Percentiles rank a stretch among this genome's conserved stretches.
phyloP scores from a whole-genome alignment of 1,140 invertebrate genomes.

The Meloidogyne floridensis region DNA sequence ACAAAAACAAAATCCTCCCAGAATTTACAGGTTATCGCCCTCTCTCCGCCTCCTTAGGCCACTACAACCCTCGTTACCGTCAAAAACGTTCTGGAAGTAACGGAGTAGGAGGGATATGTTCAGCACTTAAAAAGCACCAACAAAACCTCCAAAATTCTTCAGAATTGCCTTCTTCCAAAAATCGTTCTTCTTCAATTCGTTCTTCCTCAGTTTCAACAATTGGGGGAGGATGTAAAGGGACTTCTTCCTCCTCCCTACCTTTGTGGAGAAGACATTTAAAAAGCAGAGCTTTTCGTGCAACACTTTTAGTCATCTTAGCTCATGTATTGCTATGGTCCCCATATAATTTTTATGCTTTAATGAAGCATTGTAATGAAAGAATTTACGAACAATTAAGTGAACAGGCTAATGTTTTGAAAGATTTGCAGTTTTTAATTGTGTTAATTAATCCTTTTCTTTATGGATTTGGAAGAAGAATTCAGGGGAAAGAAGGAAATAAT shows the following conservation, averaged over 20 bases:
- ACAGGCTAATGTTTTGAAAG: constrained; percentile 61
- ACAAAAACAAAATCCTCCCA: neutral
- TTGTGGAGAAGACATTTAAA: constrained; percentile 56
- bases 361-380: constrained; percentile 53
- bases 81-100: neutral
- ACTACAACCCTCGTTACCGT: neutral
- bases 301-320: constrained; percentile 56
- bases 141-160: neutral
- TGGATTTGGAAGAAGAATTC: constrained; percentile 41
- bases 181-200: neutral
- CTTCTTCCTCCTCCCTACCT: constrained; percentile 32
- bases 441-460: constrained; percentile 64
- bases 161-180: too few species aligned
- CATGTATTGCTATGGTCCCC: constrained; percentile 63
- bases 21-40: neutral
- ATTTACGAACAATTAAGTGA: constrained; percentile 49
- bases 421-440: constrained; percentile 63
- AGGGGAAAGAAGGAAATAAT: neutral
- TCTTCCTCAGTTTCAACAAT: neutral
- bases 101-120: neutral
- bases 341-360: constrained; percentile 60
- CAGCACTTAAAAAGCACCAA: neutral
- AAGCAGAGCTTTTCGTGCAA: constrained; percentile 57
- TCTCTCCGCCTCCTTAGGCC: neutral
- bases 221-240: neutral